Evolutionary conservation across 1,140 invertebrate genomes (phyloP), one percentile per base, ranked within the genome.

Genomic region (Drosophila ananassae): DNA sequence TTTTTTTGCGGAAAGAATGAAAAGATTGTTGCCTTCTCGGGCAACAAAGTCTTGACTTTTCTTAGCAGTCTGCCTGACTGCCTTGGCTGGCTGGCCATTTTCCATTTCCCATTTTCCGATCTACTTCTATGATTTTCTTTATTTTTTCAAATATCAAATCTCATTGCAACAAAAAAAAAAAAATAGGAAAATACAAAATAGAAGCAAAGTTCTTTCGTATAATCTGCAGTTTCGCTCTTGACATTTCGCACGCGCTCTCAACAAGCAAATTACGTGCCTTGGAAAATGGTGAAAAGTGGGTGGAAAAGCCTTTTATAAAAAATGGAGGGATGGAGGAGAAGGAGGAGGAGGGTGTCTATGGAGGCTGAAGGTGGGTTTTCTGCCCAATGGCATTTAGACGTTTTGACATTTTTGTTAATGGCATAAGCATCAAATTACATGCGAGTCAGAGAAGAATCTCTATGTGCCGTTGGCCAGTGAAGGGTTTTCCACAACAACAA

Each of bases 351-450:
- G 17, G 17, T 17, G 17, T 17, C 17, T 17, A 17, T 17, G 17
- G 17, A 17, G 17, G 17, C 17, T 17, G 17, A 17, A 17, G 17
- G 17, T 17, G 17, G 17, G 17, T 17, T 17, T 17, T 17, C 71
- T 85, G 83, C 83, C 83, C 83, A 79, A 73, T 71, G 79, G 83
- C 83, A 89, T 89, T 77, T 72, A 77, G 75, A 77, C 75, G 68
- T 77, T 89, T 89, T 89, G 83, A 89, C 84, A 89, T 89, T 89
- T 87, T 89, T 89, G 79, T 89, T 89, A 89, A 89, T 89, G 83
- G 83, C 75, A 79, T 78, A 83, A 89, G 84, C 76, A 89, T 89
- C 83, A 89, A 89, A 89, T 89, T 89, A 89, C 74, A 69, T 56
- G 25, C 72, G 32, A 69, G 66, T 48, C 60, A 72, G 62, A 54